Percentiles rank a stretch among this genome's conserved stretches.
Evolutionary conservation across 2,888 invertebrate species (phyloP).

Genomic region (Phyto melanocephala): DNA sequence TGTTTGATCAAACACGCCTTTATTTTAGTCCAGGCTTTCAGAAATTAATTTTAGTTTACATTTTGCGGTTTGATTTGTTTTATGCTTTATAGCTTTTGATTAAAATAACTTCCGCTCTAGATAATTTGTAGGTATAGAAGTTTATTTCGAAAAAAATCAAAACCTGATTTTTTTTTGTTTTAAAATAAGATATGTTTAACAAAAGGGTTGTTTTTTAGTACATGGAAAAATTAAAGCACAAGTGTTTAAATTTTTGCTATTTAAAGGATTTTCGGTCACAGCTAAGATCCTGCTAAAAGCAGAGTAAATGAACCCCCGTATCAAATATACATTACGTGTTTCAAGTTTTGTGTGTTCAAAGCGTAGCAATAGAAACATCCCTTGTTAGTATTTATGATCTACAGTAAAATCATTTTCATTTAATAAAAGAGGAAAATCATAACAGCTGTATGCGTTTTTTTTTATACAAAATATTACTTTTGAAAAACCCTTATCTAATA

Average conservation of each 20-base stretch:
- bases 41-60: neutral
- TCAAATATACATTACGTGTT: neutral
- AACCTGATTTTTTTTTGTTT: constrained; percentile 34
- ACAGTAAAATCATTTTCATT: constrained; percentile 13
- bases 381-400: constrained; percentile 27
- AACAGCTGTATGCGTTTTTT: constrained; percentile 47
- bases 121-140: constrained; percentile 18
- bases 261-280: constrained; percentile 28
- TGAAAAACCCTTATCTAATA: constrained; percentile 19
- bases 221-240: constrained; percentile 47
- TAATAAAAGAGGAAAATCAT: constrained; percentile 29
- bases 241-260: constrained; percentile 54
- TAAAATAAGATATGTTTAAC: neutral
- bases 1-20: constrained; percentile 43
- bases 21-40: constrained; percentile 39
- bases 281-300: constrained; percentile 49
- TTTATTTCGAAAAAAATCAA: constrained; percentile 30
- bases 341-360: constrained; percentile 16
- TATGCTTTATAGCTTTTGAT: constrained; percentile 52
- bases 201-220: constrained; percentile 52
- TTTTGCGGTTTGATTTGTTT: constrained; percentile 52
- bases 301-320: constrained; percentile 66
- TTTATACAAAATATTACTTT: neutral
- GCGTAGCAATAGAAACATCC: constrained; percentile 13
- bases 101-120: constrained; percentile 55